These are phyloP conservation scores for Melanostigma gelatinosum DNA, from an alignment of 2,113 vertebrate genomes.

Conservation along the genomic window DNA sequence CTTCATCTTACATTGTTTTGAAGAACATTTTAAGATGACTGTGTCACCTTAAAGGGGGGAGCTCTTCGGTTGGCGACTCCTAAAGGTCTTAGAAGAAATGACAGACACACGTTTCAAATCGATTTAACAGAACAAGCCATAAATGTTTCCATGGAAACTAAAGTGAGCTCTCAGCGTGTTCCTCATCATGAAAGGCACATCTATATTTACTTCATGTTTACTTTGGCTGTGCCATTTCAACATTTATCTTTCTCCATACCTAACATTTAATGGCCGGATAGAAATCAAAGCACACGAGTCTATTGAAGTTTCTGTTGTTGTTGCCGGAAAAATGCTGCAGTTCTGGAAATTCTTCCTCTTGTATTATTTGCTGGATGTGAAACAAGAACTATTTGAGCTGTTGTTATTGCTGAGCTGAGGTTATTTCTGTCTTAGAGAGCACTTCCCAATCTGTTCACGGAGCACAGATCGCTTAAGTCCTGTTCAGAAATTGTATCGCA, in stretches of 20 bases:
- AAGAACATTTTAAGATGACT: neutral
- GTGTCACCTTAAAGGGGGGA: neutral
- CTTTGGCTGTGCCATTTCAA: slow-evolving; percentile 6
- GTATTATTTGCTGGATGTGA: slow-evolving; percentile 31
- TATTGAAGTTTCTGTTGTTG: slow-evolving; percentile 41
- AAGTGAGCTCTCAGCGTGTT: slow-evolving; percentile 17
- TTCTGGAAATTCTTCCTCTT: slow-evolving; percentile 35
- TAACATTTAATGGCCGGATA: slow-evolving; percentile 41
- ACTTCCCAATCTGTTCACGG: slow-evolving; percentile 36
- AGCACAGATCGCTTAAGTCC: slow-evolving; percentile 33
- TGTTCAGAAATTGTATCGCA: slow-evolving; percentile 36
- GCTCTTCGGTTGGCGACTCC: neutral
- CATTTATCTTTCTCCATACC: slow-evolving; percentile 28
- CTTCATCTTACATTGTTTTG: too few species aligned
- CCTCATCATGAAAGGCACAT: neutral
- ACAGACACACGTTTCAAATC: slow-evolving; percentile 2
- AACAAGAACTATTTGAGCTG: slow-evolving; percentile 23
- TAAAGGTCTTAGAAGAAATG: neutral
- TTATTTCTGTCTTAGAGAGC: slow-evolving; percentile 42
- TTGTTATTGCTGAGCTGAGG: slow-evolving; percentile 40
- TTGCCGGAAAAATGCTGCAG: neutral
- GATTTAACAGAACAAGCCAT: slow-evolving; percentile 12
- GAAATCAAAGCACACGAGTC: slow-evolving; percentile 48
- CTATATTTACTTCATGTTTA: slow-evolving; percentile 2
- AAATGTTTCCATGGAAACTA: slow-evolving; percentile 65